Base-by-base conservation (phyloP, 2,888 invertebrate genomes). In the Mayetiola destructor region DNA sequence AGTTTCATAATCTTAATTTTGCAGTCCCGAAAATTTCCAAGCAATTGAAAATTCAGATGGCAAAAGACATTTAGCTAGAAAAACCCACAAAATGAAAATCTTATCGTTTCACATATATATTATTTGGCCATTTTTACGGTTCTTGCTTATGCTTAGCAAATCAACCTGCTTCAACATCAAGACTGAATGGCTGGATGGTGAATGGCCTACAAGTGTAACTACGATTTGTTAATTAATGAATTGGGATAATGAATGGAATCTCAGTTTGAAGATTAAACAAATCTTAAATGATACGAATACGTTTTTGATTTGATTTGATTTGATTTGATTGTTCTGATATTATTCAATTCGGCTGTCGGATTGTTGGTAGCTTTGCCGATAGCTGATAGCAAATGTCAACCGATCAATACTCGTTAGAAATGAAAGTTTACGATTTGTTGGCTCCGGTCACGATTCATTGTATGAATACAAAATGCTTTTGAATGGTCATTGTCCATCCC, bases 201-300 rank as follows among this genome's bases (percentile, higher is more conserved):
- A 8, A 12, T 36, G 36, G n/a, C 4, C 12, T 9, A 12, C 48
- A 48, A 27, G 48, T 27, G 48, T 48, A 48, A 48, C 23, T 48
- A 48, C 48, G 48, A 48, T 53, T 53, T 53, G 53, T 53, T 53
- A 53, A 53, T 53, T 53, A 53, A 53, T 53, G 53, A 53, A 32
- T 16, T 53, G 53, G 53, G 53, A 53, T 53, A 30, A n/a, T 30
- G 30, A 16, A 6, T 23, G 29, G 48, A 48, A 48, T 48, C 27
- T 48, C 48, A 27, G 48, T 48, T n/a, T n/a, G 21, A 40, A 40
- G 21, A 40, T 21, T 23, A 40, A 40, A 23, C 12, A 12, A 23
- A 48, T 48, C 48, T 16, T 27, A 48, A 48, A 27, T 48, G n/a
- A 48, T 27, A 27, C 48, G 27, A 27, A 48, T 27, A 23, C 27